These are phyloP conservation scores for Araneus ventricosus DNA, from an alignment of 1,140 invertebrate species.

Conservation along the genomic window DNA sequence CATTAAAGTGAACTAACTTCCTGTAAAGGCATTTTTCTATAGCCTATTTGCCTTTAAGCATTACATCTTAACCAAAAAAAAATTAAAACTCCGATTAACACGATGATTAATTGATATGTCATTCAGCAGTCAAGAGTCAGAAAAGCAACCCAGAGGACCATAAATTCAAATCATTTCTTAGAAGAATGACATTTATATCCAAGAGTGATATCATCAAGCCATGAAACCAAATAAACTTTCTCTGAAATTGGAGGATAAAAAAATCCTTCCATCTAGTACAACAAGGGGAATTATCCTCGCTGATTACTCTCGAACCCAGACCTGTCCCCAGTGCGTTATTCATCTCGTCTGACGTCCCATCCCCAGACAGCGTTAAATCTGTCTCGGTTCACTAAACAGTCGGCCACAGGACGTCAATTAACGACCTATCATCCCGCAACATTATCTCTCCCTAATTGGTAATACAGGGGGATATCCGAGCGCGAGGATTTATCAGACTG, in stretches of 20 bases:
- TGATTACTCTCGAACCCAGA: neutral
- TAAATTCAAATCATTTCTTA: neutral
- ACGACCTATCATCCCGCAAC: constrained; percentile 1
- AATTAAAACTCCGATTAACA: no score
- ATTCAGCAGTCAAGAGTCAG: no score
- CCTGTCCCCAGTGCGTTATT: constrained; percentile 35
- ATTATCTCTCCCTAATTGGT: constrained; percentile 55
- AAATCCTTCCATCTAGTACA: neutral
- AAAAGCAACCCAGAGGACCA: no score
- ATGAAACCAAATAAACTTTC: neutral
- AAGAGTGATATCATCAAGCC: neutral
- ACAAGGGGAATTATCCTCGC: neutral
- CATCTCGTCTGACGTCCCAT: neutral
- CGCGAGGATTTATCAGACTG: neutral
- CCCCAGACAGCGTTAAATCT: constrained; percentile 53
- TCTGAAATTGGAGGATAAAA: neutral
- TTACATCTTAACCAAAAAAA: no score
- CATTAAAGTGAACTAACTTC: no score
- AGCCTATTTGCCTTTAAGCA: no score
- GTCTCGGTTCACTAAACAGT: constrained; percentile 30
- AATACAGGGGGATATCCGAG: neutral
- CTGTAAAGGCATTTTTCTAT: no score
- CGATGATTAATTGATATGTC: no score
- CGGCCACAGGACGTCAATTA: constrained; percentile 58
- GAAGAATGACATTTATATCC: neutral